Evolutionary conservation across 1,140 invertebrate species (phyloP).

Genomic region (Mercenaria mercenaria): DNA sequence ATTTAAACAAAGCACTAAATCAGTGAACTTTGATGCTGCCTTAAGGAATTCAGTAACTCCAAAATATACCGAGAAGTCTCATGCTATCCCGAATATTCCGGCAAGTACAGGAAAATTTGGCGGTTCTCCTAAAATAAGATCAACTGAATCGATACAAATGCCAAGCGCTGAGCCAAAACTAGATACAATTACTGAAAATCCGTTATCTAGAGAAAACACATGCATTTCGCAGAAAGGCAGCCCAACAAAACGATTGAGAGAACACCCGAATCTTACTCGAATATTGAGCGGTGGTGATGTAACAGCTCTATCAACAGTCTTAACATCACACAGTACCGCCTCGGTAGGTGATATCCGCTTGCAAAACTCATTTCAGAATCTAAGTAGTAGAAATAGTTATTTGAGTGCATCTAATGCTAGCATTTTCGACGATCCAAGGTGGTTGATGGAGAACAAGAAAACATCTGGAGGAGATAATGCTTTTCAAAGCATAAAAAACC

Average conservation of each 20-base stretch:
- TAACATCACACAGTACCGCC: constrained; percentile 15
- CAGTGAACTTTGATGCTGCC: too few relatives aligned
- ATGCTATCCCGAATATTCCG: constrained; percentile 38
- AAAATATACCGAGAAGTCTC: not conserved
- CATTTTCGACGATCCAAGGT: constrained; percentile 54
- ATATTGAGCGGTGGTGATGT: not conserved
- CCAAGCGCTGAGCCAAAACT: not conserved
- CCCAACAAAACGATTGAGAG: not conserved
- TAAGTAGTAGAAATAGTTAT: constrained; percentile 60
- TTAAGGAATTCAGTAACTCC: too few relatives aligned
- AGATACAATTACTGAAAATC: constrained; percentile 58
- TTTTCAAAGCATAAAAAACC: constrained; percentile 25
- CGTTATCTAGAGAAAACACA: constrained; percentile 59
- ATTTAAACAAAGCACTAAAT: not conserved
- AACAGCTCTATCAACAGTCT: not conserved
- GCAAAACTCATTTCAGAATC: constrained; percentile 22
- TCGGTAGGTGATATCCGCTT: constrained; percentile 63
- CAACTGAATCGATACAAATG: not conserved
- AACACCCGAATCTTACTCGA: constrained; percentile 17
- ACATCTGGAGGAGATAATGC: not conserved
- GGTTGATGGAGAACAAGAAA: constrained; percentile 43
- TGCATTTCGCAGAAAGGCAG: not conserved
- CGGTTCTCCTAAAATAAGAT: not conserved
- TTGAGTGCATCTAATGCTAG: constrained; percentile 61
- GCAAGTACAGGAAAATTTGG: constrained; percentile 59